A percentile compares a stretch with the other conserved stretches of the same genome.
These are phyloP conservation scores for Aphelenchoides bicaudatus DNA, from an alignment of 2,888 invertebrate species.

Conservation along the genomic window DNA sequence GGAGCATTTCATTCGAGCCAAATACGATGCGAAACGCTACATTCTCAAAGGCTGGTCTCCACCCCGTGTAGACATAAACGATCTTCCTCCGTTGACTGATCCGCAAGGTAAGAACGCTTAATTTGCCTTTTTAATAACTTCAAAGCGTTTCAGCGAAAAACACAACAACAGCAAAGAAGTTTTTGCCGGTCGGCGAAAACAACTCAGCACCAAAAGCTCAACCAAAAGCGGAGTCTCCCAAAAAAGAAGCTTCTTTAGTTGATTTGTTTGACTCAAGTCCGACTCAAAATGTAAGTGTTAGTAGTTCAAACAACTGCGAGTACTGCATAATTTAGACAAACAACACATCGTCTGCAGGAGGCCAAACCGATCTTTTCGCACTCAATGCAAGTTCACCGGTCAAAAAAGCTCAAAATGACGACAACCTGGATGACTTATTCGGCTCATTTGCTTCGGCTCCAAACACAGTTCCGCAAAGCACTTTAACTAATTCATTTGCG, in stretches of 20 bases:
- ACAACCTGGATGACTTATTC: conserved; percentile 50
- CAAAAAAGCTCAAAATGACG: conserved; percentile 5
- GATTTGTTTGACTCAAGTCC: conserved; percentile 12
- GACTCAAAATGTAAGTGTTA: neutral
- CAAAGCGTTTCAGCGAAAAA: neutral
- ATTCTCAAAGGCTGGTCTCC: conserved; percentile 45
- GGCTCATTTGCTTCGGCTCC: conserved; percentile 49
- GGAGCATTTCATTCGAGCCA: conserved; percentile 91
- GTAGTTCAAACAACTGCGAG: conserved; percentile 10
- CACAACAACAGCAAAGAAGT: conserved; percentile 8
- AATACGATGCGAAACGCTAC: conserved; percentile 91
- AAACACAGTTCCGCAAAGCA: conserved; percentile 11
- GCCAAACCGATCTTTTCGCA: conserved; percentile 7
- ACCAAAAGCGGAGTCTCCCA: conserved; percentile 6
- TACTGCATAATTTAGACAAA: too few species aligned
- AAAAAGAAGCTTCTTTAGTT: conserved; percentile 7
- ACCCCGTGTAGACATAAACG: conserved; percentile 41
- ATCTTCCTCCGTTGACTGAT: conserved; percentile 34
- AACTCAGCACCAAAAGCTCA: conserved; percentile 11
- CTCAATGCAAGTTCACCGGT: neutral
- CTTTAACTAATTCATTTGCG: neutral
- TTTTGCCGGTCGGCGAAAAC: neutral
- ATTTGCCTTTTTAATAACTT: neutral
- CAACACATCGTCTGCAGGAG: neutral
- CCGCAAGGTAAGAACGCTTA: conserved; percentile 7